Evolutionary conservation across 2,888 invertebrate genomes (phyloP).

Genomic region (Lobophora halterata): DNA sequence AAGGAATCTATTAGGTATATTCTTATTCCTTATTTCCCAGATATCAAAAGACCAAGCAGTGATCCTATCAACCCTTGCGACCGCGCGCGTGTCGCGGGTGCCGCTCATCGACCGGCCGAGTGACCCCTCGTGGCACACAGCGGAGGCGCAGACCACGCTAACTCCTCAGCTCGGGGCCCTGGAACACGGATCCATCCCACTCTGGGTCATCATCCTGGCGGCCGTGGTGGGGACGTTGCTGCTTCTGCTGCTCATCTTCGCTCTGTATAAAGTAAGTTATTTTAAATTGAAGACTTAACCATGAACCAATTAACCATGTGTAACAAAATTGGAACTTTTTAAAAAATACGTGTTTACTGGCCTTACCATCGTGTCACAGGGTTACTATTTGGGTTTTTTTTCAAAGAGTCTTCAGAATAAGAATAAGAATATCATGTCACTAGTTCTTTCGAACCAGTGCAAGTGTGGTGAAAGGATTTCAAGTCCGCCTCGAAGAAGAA

Average conservation of each 20-base stretch:
- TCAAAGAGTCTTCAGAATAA: neutral
- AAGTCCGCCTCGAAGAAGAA: too few species aligned
- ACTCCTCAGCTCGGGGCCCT: slow-evolving; percentile 83
- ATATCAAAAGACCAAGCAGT: slow-evolving; percentile 73
- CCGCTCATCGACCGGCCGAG: slow-evolving; percentile 85
- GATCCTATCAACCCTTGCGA: slow-evolving; percentile 87
- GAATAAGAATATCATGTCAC: too few species aligned
- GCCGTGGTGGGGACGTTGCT: slow-evolving; percentile 91
- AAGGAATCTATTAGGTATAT: too few species aligned
- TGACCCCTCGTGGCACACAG: slow-evolving; percentile 80
- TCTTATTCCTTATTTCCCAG: too few species aligned
- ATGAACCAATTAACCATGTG: too few species aligned
- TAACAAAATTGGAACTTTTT: too few species aligned
- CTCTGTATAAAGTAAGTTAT: slow-evolving; percentile 90
- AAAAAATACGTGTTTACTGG: too few species aligned
- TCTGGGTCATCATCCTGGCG: slow-evolving; percentile 93
- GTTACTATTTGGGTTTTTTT: neutral
- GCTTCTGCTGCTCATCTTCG: slow-evolving; percentile 87
- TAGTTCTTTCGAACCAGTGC: too few species aligned
- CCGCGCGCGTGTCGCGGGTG: slow-evolving; percentile 86
- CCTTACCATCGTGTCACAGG: too few species aligned
- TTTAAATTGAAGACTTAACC: too few species aligned
- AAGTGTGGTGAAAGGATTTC: too few species aligned
- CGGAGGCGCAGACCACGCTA: slow-evolving; percentile 87
- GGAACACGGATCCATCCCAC: slow-evolving; percentile 86